These are phyloP conservation scores for Ischnus inquisitorius DNA, from an alignment of 2,888 invertebrate species.

Conservation along the genomic window DNA sequence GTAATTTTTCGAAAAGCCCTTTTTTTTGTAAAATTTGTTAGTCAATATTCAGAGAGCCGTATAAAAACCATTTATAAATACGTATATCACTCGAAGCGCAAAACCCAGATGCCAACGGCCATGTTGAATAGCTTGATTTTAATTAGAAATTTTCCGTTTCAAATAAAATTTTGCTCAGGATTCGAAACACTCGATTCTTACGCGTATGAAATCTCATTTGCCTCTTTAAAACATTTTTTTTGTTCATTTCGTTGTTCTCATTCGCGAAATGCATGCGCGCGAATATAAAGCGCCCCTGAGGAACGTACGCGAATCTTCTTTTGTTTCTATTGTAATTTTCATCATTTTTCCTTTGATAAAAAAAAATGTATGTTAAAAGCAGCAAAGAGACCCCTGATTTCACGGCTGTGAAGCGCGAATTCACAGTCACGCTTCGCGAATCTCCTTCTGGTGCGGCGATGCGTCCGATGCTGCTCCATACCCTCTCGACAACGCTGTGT, in stretches of 20 bases:
- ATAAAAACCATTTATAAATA: no score
- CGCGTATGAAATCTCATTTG: neutral
- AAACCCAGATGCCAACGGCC: no score
- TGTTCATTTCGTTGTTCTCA: neutral
- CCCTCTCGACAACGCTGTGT: slow-evolving; percentile 11
- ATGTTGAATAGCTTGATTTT: neutral
- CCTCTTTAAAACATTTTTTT: neutral
- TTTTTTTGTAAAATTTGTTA: no score
- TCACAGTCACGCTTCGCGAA: slow-evolving; percentile 74
- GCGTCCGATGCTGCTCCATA: slow-evolving; percentile 19
- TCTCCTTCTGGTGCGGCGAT: slow-evolving; percentile 64
- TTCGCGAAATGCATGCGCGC: neutral
- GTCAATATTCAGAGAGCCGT: no score
- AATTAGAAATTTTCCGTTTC: neutral
- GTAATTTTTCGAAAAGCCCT: no score
- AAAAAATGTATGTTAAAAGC: slow-evolving; percentile 4
- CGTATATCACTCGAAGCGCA: no score
- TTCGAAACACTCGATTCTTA: neutral
- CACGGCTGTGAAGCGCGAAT: slow-evolving; percentile 72
- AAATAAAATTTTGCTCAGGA: neutral
- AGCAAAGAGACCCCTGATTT: slow-evolving; percentile 68
- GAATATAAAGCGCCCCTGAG: neutral
- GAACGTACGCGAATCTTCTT: slow-evolving; percentile 3
- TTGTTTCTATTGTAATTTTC: slow-evolving; percentile 34
- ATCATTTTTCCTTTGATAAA: slow-evolving; percentile 26